These are phyloP conservation scores for Hybognathus amarus DNA, from an alignment of 2,797 vertebrate genomes.

Conservation along the genomic window DNA sequence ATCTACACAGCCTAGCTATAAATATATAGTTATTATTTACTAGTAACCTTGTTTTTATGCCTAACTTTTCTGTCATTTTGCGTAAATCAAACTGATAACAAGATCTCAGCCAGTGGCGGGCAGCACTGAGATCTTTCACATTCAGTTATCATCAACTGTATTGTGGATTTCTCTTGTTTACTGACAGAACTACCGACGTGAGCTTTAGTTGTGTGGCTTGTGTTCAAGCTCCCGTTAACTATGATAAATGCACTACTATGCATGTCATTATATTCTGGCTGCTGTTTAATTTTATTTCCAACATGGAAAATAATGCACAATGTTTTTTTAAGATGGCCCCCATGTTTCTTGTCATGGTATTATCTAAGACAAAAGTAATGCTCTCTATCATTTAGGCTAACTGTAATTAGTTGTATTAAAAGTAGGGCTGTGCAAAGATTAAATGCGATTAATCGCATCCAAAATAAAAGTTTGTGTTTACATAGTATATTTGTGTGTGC, in stretches of 20 bases:
- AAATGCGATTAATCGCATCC: too few relatives aligned
- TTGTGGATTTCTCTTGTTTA: background rate
- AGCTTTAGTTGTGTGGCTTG: background rate
- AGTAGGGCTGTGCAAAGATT: too few relatives aligned
- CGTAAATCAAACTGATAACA: background rate
- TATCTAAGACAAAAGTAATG: background rate
- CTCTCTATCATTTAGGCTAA: background rate
- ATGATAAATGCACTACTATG: background rate
- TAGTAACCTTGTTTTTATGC: background rate
- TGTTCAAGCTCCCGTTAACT: background rate
- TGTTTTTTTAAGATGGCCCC: background rate
- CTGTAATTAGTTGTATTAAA: background rate
- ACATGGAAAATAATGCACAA: background rate
- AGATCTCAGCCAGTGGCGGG: conserved; percentile 1
- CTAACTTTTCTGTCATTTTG: background rate
- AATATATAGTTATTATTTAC: background rate
- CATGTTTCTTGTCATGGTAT: background rate
- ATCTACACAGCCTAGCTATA: background rate
- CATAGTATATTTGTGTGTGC: too few relatives aligned
- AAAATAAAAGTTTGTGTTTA: too few relatives aligned
- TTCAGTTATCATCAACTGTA: background rate
- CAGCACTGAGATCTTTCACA: background rate
- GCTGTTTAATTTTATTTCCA: background rate
- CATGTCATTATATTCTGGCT: background rate
- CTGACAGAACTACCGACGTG: background rate